Base-by-base conservation (phyloP, 2,113 vertebrate genomes). In the Saguinus midas region DNA sequence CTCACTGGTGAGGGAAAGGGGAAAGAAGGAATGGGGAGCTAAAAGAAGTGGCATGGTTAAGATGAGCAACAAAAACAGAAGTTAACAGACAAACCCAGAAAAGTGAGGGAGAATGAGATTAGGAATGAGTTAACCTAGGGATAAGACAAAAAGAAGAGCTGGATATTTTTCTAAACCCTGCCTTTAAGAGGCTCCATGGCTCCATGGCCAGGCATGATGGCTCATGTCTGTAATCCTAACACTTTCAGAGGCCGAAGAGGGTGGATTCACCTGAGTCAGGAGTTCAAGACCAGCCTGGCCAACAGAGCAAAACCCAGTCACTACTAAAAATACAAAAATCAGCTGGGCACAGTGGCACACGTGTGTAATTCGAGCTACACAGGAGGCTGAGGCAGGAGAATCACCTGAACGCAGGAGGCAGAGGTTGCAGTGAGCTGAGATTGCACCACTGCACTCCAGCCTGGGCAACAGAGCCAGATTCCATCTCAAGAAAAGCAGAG, bases 111-210 rank as follows among this genome's bases (percentile, higher is more conserved):
- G 32, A 66, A 58, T 3, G 6, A 27, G 40, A 84, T 5, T 83
- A n/a, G 78, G 57, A 91, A 55, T 68, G 80, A 75, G 43, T 21
- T 61, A 85, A 84, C 50, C 27, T 11, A 58, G 35, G 35, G 9
- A 94, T 95, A 97, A 96, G 76, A 85, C 86, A 86, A 97, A 95
- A 83, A 92, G 83, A 6, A 98, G 90, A 97, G 97, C 37, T 14
- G 27, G 45, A 37, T 37, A 35, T 43, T 84, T 57, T 50, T 40
- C 57, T 61, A 16, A 85, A 64, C 20, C 25, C 43, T 37, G 13
- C 21, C 84, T 88, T 43, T 45, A 16, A 70, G 23, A 68, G 57
- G 37, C 45, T 64, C 61, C 32, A 58, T 25, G 57, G 23, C 7
- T 58, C 23, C 57, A 64, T 17, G 64, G 64, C 64, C 13, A 6